Percentiles rank a stretch among this genome's conserved stretches.
These are phyloP conservation scores for Stegostoma tigrinum DNA, from an alignment of 2,113 vertebrate species.

Conservation along the genomic window DNA sequence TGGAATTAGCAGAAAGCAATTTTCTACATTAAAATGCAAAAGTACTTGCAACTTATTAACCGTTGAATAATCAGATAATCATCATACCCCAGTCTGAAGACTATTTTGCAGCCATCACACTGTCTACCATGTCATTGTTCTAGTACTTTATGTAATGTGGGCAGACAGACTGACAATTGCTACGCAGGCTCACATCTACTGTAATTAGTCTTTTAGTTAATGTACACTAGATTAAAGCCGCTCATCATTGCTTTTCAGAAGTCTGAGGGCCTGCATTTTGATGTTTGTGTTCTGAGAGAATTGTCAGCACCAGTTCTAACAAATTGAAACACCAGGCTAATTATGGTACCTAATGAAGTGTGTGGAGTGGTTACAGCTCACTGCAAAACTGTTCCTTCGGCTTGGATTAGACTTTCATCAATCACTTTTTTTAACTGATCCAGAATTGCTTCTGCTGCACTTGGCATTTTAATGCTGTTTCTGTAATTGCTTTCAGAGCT, in stretches of 20 bases:
- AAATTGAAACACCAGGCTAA: slow-evolving; percentile 91
- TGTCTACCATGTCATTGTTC: slow-evolving; percentile 59
- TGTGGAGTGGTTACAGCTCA: slow-evolving; percentile 85
- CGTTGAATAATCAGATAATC: slow-evolving; percentile 51
- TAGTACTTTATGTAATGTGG: slow-evolving; percentile 65
- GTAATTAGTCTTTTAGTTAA: slow-evolving; percentile 95
- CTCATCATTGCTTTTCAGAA: slow-evolving; percentile 77
- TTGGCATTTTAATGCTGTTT: slow-evolving; percentile 74
- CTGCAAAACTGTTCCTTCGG: slow-evolving; percentile 81
- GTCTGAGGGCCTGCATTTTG: slow-evolving; percentile 73
- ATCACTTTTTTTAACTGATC: slow-evolving; percentile 87
- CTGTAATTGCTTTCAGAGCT: slow-evolving; percentile 78
- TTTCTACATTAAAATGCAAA: slow-evolving; percentile 20
- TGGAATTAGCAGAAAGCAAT: not conserved
- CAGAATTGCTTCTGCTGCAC: slow-evolving; percentile 66
- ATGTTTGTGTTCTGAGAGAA: slow-evolving; percentile 77
- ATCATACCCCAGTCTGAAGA: slow-evolving; percentile 46
- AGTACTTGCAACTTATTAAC: not conserved
- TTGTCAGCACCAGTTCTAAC: slow-evolving; percentile 86
- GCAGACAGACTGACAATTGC: slow-evolving; percentile 72
- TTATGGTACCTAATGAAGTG: slow-evolving; percentile 97
- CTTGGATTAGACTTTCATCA: slow-evolving; percentile 89
- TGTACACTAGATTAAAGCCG: slow-evolving; percentile 71
- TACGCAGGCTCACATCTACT: slow-evolving; percentile 65
- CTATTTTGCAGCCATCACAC: slow-evolving; percentile 53